phyloP scores from a whole-genome alignment of 92 coral and sea anemone genomes.

The Paramuricea clavata region DNA sequence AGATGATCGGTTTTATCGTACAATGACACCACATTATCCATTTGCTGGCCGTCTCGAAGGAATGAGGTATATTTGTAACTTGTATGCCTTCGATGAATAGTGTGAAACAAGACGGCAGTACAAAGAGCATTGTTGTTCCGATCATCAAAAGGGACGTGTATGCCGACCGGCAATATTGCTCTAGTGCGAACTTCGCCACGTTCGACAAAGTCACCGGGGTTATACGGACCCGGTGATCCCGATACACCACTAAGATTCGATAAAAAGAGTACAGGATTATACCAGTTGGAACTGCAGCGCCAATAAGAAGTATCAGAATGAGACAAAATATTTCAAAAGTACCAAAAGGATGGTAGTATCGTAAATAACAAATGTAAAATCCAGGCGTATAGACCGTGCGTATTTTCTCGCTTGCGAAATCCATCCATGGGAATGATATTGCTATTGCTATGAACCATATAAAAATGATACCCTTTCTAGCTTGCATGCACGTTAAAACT shows the following conservation, averaged over 20 bases:
- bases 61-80: slow-evolving; percentile 53
- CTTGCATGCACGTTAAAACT: slow-evolving; percentile 27
- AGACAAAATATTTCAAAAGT: slow-evolving; percentile 43
- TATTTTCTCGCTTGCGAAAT: slow-evolving; percentile 61
- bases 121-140: slow-evolving; percentile 76
- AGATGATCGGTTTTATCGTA: slow-evolving; percentile 69
- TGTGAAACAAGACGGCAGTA: slow-evolving; percentile 83
- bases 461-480: slow-evolving; percentile 35
- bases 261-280: slow-evolving; percentile 72
- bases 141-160: slow-evolving; percentile 74
- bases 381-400: slow-evolving; percentile 70
- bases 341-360: slow-evolving; percentile 61
- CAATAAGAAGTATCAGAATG: neutral
- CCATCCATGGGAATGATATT: slow-evolving; percentile 77
- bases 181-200: slow-evolving; percentile 68
- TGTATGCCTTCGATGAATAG: slow-evolving; percentile 78
- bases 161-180: slow-evolving; percentile 78
- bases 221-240: slow-evolving; percentile 53
- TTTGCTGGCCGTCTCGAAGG: slow-evolving; percentile 63
- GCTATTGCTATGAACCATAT: slow-evolving; percentile 70
- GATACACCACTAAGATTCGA: slow-evolving; percentile 62
- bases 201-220: slow-evolving; percentile 73
- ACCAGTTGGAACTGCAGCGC: slow-evolving; percentile 65
- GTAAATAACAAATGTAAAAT: slow-evolving; percentile 74
- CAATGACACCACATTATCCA: slow-evolving; percentile 94